Base-by-base conservation (phyloP, 2,797 vertebrate species). In the Anguilla obscura region DNA sequence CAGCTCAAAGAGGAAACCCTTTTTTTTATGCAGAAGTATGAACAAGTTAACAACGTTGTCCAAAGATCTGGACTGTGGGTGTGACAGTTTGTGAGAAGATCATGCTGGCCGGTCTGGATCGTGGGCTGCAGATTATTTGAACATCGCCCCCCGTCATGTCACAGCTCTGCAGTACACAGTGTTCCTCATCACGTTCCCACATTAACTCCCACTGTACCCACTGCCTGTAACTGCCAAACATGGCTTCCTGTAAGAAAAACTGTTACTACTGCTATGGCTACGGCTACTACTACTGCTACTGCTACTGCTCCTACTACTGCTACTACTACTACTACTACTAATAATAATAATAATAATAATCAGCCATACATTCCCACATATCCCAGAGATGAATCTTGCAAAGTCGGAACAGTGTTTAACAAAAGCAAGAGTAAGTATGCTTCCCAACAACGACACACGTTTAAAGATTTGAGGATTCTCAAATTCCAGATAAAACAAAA, bases 161-260 rank as follows among this genome's bases (percentile, higher is more conserved):
- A 27, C 52, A 30, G 18, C 45, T 45, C 82, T 58, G 63, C 27
- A 60, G 80, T 48, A 83, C 88, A 86, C 69, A 84, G 48, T 85
- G 69, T 89, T 85, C 69, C n/a, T 30, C 40, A 79, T 69, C 40
- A 54, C 56, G 3, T 33, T 30, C 36, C 27, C 30, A 74, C 30
- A 36, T 33, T 69, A 69, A 69, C 63, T 74, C 8, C 8, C 45
- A 45, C 1, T 45, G 14, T 14, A 79, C 36, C 6, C 14, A 21
- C 18, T 8, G 74, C 33, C 1, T 45, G 14, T 8, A 48, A 45
- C 7, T 10, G 16, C 40, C 24, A 50, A n/a, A 52, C 40, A 48
- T n/a, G 80, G 80, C 33, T 79, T 8, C 10, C 24, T 4, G 30
- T 10, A 48, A 80, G 8, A 21, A 50, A 24, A 10, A 80, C 1